Conservation (phyloP, 2,113 vertebrate species). For the Larimichthys polyactis region DNA sequence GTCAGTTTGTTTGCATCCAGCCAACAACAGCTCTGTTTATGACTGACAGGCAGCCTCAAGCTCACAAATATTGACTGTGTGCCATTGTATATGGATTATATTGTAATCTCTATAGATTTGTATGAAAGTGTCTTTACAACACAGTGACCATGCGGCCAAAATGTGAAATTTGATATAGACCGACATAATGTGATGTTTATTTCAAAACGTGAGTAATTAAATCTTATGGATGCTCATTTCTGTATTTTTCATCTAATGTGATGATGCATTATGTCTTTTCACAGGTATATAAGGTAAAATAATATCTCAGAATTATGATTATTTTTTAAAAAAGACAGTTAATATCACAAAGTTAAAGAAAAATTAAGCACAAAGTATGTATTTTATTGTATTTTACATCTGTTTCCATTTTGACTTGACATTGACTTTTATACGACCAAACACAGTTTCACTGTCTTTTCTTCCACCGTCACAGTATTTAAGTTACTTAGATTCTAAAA, state of each 20-base stretch:
- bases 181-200: neutral
- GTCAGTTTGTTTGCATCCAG: conserved; percentile 14
- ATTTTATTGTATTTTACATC: too few relatives aligned
- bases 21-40: conserved; percentile 35
- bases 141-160: neutral
- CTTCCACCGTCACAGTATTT: neutral
- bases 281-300: neutral
- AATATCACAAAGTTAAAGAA: too few relatives aligned
- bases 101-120: neutral
- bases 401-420: too few relatives aligned
- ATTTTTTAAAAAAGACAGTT: too few relatives aligned
- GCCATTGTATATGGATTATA: neutral
- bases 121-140: neutral
- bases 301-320: neutral
- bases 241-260: neutral
- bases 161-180: neutral
- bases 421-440: too few relatives aligned
- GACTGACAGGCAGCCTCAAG: neutral
- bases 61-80: conserved; percentile 41
- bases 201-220: neutral
- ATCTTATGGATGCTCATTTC: neutral
- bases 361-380: too few relatives aligned
- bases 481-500: neutral
- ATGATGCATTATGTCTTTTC: too few relatives aligned
- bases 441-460: neutral